phyloP scores from a whole-genome alignment of 1,140 invertebrate species.

The Bombus waltoni region DNA sequence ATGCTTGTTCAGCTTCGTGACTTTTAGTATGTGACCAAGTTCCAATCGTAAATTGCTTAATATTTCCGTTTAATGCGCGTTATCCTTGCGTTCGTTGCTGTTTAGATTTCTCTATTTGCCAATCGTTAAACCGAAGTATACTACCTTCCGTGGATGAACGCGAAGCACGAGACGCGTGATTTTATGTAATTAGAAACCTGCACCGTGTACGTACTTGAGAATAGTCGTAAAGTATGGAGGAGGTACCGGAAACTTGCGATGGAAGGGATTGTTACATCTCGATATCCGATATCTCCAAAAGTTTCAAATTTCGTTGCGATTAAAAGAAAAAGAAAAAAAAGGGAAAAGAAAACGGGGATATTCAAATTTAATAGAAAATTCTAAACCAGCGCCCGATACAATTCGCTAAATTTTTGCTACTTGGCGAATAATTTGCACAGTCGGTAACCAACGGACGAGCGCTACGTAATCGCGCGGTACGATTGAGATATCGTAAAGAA shows the following conservation, averaged over 20 bases:
- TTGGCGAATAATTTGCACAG: too few species aligned
- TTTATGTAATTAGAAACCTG: background rate
- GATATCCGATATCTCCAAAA: too few species aligned
- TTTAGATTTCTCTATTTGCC: slow-evolving; percentile 12
- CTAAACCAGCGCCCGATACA: too few species aligned
- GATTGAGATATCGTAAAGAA: background rate
- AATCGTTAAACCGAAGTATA: background rate
- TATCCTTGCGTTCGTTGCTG: background rate
- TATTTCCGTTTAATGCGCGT: background rate
- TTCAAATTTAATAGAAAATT: too few species aligned
- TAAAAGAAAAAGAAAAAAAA: too few species aligned
- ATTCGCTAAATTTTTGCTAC: too few species aligned
- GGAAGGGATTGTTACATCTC: background rate
- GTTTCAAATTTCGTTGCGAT: too few species aligned
- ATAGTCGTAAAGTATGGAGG: background rate
- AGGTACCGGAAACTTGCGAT: background rate
- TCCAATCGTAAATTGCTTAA: background rate
- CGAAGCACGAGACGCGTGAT: background rate
- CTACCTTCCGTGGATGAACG: too few species aligned
- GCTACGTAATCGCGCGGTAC: too few species aligned
- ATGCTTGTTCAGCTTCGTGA: slow-evolving; percentile 3
- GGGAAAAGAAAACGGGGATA: too few species aligned
- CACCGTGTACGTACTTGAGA: background rate
- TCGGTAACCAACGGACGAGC: too few species aligned
- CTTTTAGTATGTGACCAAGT: slow-evolving; percentile 3